phyloP scores from a whole-genome alignment of 23 tunicate species.

The Styela clava region DNA sequence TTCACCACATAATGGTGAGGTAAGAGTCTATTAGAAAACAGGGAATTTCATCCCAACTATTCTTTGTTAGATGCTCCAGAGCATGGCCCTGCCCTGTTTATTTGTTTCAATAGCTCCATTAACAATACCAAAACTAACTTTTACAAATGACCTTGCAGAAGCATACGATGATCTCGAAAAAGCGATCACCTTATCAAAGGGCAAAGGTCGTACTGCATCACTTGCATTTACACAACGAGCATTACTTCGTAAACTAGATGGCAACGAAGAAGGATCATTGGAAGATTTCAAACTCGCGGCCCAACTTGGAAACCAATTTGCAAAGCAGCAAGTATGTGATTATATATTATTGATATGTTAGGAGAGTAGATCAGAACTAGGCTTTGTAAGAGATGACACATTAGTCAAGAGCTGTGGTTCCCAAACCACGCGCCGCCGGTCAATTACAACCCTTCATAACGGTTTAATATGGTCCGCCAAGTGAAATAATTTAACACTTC shows the following conservation, averaged over 20 bases:
- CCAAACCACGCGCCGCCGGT: background rate
- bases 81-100: too few species aligned
- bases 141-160: slow-evolving; percentile 31
- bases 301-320: slow-evolving; percentile 75
- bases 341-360: background rate
- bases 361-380: background rate
- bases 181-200: slow-evolving; percentile 54
- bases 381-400: background rate
- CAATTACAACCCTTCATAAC: background rate
- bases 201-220: slow-evolving; percentile 57
- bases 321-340: slow-evolving; percentile 77
- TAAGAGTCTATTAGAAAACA: too few species aligned
- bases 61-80: too few species aligned
- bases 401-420: too few species aligned
- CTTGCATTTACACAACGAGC: slow-evolving; percentile 81
- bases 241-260: slow-evolving; percentile 49
- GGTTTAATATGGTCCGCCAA: background rate
- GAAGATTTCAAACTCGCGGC: slow-evolving; percentile 82
- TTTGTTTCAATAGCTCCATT: too few species aligned
- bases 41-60: too few species aligned
- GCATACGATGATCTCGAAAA: slow-evolving; percentile 72
- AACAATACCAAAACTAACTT: too few species aligned
- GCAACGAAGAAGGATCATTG: slow-evolving; percentile 42
- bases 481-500: too few species aligned
- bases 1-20: too few species aligned